These are phyloP conservation scores for Leguminivora glycinivorella DNA, from an alignment of 1,140 invertebrate species.

Conservation along the genomic window DNA sequence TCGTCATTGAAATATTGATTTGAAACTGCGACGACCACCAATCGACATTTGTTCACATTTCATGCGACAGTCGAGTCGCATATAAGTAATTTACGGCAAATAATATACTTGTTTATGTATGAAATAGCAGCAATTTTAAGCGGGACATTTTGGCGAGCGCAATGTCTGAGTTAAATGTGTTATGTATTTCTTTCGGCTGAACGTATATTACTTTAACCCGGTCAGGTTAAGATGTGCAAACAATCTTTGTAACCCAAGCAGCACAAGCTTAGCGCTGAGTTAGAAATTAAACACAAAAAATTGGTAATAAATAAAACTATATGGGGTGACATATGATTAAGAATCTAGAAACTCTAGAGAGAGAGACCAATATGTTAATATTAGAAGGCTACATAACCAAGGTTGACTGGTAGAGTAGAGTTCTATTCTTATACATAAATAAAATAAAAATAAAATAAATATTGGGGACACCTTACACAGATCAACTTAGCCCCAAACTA, in stretches of 20 bases:
- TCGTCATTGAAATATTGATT: neutral
- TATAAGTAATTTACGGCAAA: neutral
- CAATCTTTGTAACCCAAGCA: constrained; percentile 36
- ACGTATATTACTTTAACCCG: constrained; percentile 34
- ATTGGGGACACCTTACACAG: no score
- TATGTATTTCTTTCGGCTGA: neutral
- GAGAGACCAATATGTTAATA: no score
- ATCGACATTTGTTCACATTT: neutral
- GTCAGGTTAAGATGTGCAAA: constrained; percentile 34
- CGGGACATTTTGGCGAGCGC: neutral
- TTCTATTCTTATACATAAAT: no score
- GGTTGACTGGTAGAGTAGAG: no score
- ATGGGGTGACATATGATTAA: no score
- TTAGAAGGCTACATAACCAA: no score
- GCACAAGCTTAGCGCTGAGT: neutral
- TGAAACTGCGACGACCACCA: neutral
- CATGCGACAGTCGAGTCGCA: neutral
- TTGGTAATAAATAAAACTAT: neutral
- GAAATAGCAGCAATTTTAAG: neutral
- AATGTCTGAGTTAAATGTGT: neutral
- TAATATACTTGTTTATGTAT: neutral
- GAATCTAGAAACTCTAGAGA: no score
- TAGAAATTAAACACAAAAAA: neutral
- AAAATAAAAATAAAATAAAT: no score
- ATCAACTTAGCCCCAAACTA: no score